Evolutionary conservation across 1,140 invertebrate genomes (phyloP).

Genomic region (Thaumetopoea pityocampa): DNA sequence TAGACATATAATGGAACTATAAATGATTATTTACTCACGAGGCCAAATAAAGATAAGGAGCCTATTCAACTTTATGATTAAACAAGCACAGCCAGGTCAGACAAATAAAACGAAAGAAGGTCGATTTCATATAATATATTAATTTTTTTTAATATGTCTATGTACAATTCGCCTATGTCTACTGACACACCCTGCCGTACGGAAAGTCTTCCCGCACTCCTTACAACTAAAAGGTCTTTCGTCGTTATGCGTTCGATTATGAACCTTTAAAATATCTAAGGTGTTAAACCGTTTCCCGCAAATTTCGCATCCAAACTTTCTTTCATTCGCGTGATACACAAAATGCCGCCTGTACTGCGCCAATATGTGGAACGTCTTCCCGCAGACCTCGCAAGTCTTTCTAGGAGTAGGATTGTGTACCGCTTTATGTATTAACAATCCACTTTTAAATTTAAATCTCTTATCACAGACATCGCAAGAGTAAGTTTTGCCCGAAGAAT

Average conservation of each 20-base stretch:
- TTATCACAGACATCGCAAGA: conserved; percentile 77
- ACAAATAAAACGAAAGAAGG: conserved; percentile 31
- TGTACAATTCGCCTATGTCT: conserved; percentile 66
- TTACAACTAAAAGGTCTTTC: conserved; percentile 79
- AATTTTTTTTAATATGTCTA: conserved; percentile 30
- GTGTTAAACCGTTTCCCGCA: conserved; percentile 76
- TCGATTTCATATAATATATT: conserved; percentile 28
- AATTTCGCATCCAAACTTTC: conserved; percentile 71
- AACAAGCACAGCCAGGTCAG: not conserved
- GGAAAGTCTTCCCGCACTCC: conserved; percentile 74
- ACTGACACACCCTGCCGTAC: conserved; percentile 67
- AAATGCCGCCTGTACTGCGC: conserved; percentile 63
- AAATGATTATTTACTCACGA: too few relatives aligned
- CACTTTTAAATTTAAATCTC: conserved; percentile 71
- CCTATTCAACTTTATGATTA: too few relatives aligned
- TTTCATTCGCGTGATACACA: conserved; percentile 68
- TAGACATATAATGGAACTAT: too few relatives aligned
- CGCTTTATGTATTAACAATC: conserved; percentile 66
- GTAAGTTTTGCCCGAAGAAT: conserved; percentile 75
- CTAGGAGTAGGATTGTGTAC: conserved; percentile 66
- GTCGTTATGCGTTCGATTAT: conserved; percentile 85
- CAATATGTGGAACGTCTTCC: conserved; percentile 64
- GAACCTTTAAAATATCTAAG: conserved; percentile 79
- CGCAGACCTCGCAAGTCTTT: conserved; percentile 70
- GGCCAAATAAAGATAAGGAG: too few relatives aligned